These are phyloP conservation scores for Oreochromis mossambicus DNA, from an alignment of 2,797 vertebrate species.

Conservation along the genomic window DNA sequence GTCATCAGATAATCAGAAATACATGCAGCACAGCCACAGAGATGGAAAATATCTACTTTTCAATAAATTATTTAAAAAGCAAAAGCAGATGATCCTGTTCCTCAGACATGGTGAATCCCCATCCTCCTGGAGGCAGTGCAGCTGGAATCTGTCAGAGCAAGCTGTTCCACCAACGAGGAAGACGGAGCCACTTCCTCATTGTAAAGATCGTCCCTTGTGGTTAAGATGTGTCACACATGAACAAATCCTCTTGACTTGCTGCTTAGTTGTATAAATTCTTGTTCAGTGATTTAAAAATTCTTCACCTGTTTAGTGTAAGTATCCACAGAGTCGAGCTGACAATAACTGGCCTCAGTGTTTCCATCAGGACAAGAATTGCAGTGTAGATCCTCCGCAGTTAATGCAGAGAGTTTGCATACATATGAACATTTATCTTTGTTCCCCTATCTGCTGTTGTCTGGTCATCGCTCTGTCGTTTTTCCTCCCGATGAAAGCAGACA, in stretches of 20 bases:
- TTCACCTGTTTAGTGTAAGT: background rate
- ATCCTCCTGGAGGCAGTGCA: background rate
- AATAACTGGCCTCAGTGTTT: background rate
- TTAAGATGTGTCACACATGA: background rate
- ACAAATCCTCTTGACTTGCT: background rate
- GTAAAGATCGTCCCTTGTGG: background rate
- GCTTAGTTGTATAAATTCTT: background rate
- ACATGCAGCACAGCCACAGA: background rate
- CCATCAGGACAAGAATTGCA: background rate
- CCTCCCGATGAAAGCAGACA: accelerated
- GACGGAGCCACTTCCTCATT: accelerated
- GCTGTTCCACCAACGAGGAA: slow-evolving; percentile 26
- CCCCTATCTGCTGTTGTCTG: background rate
- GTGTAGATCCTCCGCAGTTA: accelerated
- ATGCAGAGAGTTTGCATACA: background rate
- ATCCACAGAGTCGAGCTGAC: background rate
- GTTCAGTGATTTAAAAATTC: background rate
- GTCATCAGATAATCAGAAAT: background rate
- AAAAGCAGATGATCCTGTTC: background rate
- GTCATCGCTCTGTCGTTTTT: background rate
- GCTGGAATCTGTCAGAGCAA: background rate
- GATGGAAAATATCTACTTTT: background rate
- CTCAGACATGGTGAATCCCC: background rate
- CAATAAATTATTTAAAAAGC: accelerated
- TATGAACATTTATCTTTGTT: no score